These are phyloP conservation scores for Pegea sp. DNA, from an alignment of 23 tunicate genomes.

Conservation along the genomic window DNA sequence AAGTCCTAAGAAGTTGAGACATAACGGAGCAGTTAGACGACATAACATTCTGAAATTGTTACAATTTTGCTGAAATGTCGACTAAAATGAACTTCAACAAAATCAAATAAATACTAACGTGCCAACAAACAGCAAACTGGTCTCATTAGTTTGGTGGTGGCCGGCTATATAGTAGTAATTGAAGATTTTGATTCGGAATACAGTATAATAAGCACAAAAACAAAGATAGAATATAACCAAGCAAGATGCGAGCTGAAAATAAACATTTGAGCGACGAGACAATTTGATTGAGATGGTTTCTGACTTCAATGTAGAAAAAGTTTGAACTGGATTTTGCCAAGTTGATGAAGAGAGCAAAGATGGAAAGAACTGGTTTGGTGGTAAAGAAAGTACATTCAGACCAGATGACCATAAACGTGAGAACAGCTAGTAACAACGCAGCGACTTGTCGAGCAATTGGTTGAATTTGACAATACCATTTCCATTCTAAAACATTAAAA, in stretches of 20 bases:
- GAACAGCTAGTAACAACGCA: constrained; percentile 28
- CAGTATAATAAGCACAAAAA: constrained; percentile 93
- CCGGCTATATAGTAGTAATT: constrained; percentile 94
- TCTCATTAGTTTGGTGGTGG: constrained; percentile 95
- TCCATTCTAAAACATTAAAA: constrained; percentile 36
- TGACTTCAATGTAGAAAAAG: constrained; percentile 79
- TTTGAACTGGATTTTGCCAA: constrained; percentile 28
- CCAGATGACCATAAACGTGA: constrained; percentile 89
- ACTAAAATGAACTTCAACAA: too few species aligned
- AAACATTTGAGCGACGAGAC: neutral
- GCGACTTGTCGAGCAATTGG: constrained; percentile 15
- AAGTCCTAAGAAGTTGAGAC: constrained; percentile 84
- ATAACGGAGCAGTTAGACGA: constrained; percentile 84
- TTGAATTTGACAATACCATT: constrained; percentile 59
- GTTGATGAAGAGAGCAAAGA: constrained; percentile 92
- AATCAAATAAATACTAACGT: constrained; percentile 33
- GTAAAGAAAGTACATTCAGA: constrained; percentile 95
- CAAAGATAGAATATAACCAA: constrained; percentile 77
- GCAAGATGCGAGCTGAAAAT: constrained; percentile 51
- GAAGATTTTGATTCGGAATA: constrained; percentile 86
- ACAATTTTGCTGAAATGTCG: too few species aligned
- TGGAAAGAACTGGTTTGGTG: constrained; percentile 66
- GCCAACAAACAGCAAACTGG: constrained; percentile 86
- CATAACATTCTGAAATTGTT: constrained; percentile 48
- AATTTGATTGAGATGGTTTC: neutral